Conservation (phyloP, 2,888 invertebrate species). For the Microctonus aethiopoides region DNA sequence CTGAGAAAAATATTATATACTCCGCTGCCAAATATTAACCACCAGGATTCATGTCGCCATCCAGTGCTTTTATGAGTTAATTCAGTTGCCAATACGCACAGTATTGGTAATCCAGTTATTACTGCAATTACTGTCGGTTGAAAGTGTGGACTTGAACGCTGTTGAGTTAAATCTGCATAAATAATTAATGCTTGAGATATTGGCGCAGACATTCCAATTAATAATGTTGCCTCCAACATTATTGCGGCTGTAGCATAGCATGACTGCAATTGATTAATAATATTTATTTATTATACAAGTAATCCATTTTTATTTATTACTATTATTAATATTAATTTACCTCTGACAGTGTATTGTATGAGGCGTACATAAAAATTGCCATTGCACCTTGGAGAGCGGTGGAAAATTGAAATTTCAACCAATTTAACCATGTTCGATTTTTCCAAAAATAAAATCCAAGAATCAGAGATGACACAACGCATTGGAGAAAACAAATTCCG, state of each 20-base stretch:
- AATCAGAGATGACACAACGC: constrained; percentile 67
- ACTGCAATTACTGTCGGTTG: constrained; percentile 76
- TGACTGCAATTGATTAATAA: constrained; percentile 67
- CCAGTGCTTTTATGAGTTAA: constrained; percentile 75
- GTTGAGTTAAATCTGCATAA: constrained; percentile 76
- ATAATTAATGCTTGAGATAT: constrained; percentile 78
- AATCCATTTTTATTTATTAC: not conserved
- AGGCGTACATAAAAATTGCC: constrained; percentile 70
- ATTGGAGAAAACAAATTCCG: constrained; percentile 69
- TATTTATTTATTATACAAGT: not conserved
- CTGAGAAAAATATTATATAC: constrained; percentile 76
- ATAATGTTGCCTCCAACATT: constrained; percentile 74
- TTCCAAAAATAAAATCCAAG: constrained; percentile 69
- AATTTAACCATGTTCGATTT: constrained; percentile 71
- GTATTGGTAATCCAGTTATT: constrained; percentile 77
- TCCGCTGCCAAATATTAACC: constrained; percentile 72
- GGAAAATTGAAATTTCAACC: constrained; percentile 78
- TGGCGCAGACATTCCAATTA: constrained; percentile 77
- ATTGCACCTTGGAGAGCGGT: constrained; percentile 78
- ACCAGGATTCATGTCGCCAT: constrained; percentile 73
- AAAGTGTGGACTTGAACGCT: constrained; percentile 69
- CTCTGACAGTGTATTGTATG: constrained; percentile 60
- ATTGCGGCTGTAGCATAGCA: constrained; percentile 73
- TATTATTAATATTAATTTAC: constrained; percentile 46
- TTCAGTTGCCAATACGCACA: constrained; percentile 76